Base-by-base conservation (phyloP, 2,113 vertebrate genomes). In the Neotoma lepida region DNA sequence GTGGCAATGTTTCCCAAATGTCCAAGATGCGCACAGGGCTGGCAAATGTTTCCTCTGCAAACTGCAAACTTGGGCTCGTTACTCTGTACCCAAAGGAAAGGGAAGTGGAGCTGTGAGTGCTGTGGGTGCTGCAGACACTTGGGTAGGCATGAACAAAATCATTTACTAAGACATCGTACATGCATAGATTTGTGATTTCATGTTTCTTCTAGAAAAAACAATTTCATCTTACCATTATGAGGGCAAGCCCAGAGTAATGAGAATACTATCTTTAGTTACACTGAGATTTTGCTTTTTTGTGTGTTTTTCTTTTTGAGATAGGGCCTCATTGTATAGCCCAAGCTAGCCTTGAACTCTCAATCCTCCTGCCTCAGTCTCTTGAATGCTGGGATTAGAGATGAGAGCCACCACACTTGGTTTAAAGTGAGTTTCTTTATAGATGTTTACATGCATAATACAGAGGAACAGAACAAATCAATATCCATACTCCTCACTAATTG, bases 181-280 rank as follows among this genome's bases (percentile, higher is more conserved):
- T 61, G 46, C 2, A 7, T 0, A 64, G 46, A 66, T 49, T 73
- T 88, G 10, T 78, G 49, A 46, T 44, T 85, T 76, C 13, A 1
- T n/a, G 35, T 41, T 94, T 28, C 96, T 90, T 49, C 46, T 51
- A 68, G 49, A 94, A 96, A 71, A 49, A 20, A 28, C 49, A 35
- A 41, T 82, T 92, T 81, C 66, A 56, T 78, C 88, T 92, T 86
- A 82, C 20, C 33, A 63, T 86, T 90, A 70, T 85, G 8, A 14
- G 17, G 56, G 2, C 73, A 81, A 86, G 18, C 54, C 78, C 44
- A 93, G 63, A 86, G 33, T 68, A 63, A 61, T 6, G 35, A 30
- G 15, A 70, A 78, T 70, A 20, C 12, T 44, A 24, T 28, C 58
- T 90, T 88, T 20, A 84, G 80, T 90, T 85, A 76, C 58, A 80